Evolutionary conservation across 2,113 vertebrate genomes (phyloP), one percentile per base, ranked within the genome.

Genomic region (Athene noctua): DNA sequence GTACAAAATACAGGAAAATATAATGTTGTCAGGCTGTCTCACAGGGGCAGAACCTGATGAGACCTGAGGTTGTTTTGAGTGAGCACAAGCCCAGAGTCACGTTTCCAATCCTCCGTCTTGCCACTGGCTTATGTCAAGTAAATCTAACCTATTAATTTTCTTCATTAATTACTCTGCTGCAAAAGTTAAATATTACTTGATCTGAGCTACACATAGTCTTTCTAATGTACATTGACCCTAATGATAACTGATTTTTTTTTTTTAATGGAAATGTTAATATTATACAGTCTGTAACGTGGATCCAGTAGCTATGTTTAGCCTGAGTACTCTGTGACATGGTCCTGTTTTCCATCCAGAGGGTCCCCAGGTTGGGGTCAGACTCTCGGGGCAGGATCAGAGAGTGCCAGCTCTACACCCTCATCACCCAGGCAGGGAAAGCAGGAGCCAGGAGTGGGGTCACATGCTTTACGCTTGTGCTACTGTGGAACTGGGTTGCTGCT

Each of bases 401-500:
- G 22, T 65, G 25, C 22, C 42, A 80, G 14, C 17, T 52, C 80
- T 40, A 15, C 21, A 9, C 8, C 47, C 21, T 40, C 13, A n/a
- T 40, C 25, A 36, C 32, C 6, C 34, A 67, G 38, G 54, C 0
- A 2, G 42, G 22, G 34, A 81, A 66, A 62, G 30, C 40, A 40
- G 54, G 40, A 78, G 44, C 15, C 36, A 70, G 32, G 13, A 25
- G 6, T 13, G 17, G 15, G 7, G 19, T 21, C 13, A 15, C 5
- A 32, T 2, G 1, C 34, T 82, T 74, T 20, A 20, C 0, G 0
- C 42, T 71, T 29, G 1, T 9, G 12, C 38, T 72, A 3, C 14
- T 4, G 1, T 14, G 23, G 30, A 79, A 66, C 4, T 7, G 27
- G 9, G 8, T 38, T 66, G 23, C 66, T 80, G 4, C n/a, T 74